A percentile compares a stretch with the other conserved stretches of the same genome.
Evolutionary conservation across 1,140 invertebrate species (phyloP).

Genomic region (Apis florea): DNA sequence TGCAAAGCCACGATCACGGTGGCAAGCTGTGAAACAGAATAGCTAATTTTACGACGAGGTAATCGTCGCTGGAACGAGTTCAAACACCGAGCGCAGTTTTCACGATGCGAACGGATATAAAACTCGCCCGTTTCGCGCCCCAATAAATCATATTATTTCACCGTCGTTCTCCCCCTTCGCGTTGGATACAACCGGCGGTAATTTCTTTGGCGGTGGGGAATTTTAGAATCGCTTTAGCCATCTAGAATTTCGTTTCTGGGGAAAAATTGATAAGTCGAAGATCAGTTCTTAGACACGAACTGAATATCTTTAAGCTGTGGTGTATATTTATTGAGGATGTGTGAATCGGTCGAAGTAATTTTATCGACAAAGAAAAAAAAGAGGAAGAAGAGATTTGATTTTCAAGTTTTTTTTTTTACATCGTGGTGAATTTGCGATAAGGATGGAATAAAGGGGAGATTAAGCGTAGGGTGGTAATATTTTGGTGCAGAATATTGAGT

Average conservation of each 20-base stretch:
- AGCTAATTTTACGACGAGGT: conserved; percentile 39
- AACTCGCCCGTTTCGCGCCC: conserved; percentile 18
- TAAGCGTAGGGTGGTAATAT: no score
- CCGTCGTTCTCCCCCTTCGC: neutral
- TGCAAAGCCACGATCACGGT: neutral
- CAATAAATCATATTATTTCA: conserved; percentile 41
- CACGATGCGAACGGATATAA: conserved; percentile 36
- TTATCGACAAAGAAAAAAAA: no score
- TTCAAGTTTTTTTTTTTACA: no score
- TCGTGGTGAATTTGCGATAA: no score
- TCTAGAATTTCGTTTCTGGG: neutral
- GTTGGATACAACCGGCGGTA: neutral
- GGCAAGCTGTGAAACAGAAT: conserved; percentile 34
- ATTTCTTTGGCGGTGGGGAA: neutral
- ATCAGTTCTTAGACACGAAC: neutral
- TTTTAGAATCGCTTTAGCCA: neutral
- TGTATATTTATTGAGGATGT: no score
- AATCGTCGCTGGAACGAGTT: conserved; percentile 21
- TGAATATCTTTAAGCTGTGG: neutral
- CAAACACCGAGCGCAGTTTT: conserved; percentile 9
- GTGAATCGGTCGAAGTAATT: no score
- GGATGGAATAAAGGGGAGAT: no score
- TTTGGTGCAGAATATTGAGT: no score
- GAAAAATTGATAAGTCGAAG: neutral
- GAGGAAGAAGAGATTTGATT: no score